A percentile compares a stretch with the other conserved stretches of the same genome.
Evolutionary conservation across 2,797 vertebrate species (phyloP).

Genomic region (Pterois miles): DNA sequence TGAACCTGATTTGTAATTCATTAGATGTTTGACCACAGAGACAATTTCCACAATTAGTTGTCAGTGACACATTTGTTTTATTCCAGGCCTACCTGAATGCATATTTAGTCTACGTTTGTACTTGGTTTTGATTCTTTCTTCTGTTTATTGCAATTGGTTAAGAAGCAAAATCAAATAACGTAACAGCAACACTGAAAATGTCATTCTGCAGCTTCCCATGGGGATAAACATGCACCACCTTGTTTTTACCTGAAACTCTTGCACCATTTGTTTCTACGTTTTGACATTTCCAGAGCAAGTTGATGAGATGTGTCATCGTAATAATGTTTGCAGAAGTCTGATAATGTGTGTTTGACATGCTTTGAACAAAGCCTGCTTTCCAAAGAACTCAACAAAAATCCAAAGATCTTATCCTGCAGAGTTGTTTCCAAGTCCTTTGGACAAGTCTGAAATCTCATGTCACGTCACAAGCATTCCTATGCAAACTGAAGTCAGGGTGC

Average conservation of each 20-base stretch:
- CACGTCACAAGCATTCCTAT: not conserved
- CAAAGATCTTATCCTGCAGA: not conserved
- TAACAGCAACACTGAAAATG: not conserved
- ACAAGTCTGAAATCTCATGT: not conserved
- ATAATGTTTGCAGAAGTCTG: not conserved
- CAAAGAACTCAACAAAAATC: not conserved
- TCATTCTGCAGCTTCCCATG: not conserved
- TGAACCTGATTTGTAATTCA: constrained; percentile 14
- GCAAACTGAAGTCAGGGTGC: not conserved
- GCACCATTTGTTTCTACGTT: not conserved
- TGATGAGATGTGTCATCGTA: not conserved
- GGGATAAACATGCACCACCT: not conserved
- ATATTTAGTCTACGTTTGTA: not conserved
- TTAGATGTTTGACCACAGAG: not conserved
- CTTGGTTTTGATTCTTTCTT: not conserved
- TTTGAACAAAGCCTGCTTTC: not conserved
- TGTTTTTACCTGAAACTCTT: constrained; percentile 14
- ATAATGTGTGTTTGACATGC: not conserved
- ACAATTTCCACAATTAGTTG: not conserved
- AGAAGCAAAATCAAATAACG: not conserved
- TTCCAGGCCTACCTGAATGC: no score
- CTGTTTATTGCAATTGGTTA: not conserved
- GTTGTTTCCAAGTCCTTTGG: not conserved
- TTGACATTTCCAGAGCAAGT: not conserved
- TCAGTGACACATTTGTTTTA: not conserved